These are phyloP conservation scores for Trigoniulus corallinus DNA, from an alignment of 1,140 invertebrate genomes.

Conservation along the genomic window DNA sequence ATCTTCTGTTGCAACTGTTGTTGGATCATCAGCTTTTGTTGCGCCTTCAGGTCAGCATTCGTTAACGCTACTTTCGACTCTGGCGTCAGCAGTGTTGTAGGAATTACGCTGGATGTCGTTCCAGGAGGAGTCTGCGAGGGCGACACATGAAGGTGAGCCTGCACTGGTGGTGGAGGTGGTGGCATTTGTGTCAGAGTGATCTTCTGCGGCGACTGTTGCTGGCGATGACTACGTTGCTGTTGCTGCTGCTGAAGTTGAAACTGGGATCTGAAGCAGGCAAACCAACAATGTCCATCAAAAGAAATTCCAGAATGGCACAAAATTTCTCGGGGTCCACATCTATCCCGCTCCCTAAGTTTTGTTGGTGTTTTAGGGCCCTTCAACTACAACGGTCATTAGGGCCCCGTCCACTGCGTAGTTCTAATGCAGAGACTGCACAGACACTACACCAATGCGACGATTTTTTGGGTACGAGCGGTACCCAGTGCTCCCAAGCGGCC, in stretches of 20 bases:
- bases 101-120: too few species aligned
- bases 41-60: slow-evolving; percentile 22
- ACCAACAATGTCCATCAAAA: background rate
- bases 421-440: too few species aligned
- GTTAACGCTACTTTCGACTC: slow-evolving; percentile 45
- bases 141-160: background rate
- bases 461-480: too few species aligned
- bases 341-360: too few species aligned
- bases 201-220: slow-evolving; percentile 5
- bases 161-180: slow-evolving; percentile 14
- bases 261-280: background rate
- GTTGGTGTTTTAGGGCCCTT: too few species aligned
- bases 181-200: slow-evolving; percentile 13
- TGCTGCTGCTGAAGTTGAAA: slow-evolving; percentile 1
- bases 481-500: too few species aligned
- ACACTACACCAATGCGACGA: too few species aligned
- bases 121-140: background rate
- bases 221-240: slow-evolving; percentile 1
- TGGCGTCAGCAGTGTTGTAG: slow-evolving; percentile 38
- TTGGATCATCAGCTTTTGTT: slow-evolving; percentile 38
- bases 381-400: too few species aligned
- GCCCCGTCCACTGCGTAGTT: too few species aligned
- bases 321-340: too few species aligned
- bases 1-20: slow-evolving; percentile 51
- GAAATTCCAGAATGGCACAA: too few species aligned